Conservation (phyloP, 2,113 vertebrate genomes). For the Dendrocopos noguchii region DNA sequence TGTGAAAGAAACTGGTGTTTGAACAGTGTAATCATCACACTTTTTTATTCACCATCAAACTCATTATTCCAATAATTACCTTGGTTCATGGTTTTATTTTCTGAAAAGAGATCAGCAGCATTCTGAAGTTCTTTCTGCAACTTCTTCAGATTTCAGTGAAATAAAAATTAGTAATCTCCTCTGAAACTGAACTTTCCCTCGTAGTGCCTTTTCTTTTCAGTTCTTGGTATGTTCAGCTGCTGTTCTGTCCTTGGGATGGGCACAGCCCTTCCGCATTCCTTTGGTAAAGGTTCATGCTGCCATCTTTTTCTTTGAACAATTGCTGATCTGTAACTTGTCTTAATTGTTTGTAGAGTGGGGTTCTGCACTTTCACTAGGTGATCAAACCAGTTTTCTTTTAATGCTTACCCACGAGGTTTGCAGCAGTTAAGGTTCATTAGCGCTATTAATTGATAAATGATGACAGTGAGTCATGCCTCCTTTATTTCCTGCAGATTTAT, state of each 20-base stretch:
- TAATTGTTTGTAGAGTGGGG: not conserved
- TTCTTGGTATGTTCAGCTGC: not conserved
- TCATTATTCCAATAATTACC: not conserved
- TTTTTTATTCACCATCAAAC: not conserved
- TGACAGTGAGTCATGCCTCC: not conserved
- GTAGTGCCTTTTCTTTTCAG: not conserved
- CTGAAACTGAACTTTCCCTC: not conserved
- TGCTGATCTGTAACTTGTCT: not conserved
- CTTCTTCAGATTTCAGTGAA: not conserved
- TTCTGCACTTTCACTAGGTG: not conserved
- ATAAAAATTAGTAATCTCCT: not conserved
- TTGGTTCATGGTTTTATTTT: not conserved
- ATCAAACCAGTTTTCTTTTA: not conserved
- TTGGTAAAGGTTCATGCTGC: not conserved
- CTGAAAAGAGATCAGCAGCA: not conserved
- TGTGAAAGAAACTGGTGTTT: not conserved
- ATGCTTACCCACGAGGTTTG: not conserved
- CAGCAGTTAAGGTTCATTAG: not conserved
- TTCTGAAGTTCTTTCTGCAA: not conserved
- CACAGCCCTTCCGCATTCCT: not conserved
- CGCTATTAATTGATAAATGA: not conserved
- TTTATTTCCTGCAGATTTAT: constrained; percentile 83
- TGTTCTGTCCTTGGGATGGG: not conserved
- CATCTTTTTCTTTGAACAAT: not conserved
- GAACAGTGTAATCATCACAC: not conserved